phyloP scores from a whole-genome alignment of 2,113 vertebrate genomes.

The Origma solitaria region DNA sequence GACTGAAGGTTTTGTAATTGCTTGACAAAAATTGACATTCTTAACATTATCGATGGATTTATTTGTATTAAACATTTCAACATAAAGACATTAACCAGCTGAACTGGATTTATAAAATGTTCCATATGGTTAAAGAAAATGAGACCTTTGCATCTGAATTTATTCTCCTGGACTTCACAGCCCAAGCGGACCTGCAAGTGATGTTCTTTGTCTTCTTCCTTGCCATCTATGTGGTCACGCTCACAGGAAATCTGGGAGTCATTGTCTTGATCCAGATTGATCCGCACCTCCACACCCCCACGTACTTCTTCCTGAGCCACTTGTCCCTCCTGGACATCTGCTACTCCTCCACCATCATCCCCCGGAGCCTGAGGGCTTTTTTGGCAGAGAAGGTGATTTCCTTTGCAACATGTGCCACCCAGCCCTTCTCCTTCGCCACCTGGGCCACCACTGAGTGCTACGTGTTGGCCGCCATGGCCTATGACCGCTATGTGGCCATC shows the following conservation, averaged over 20 bases:
- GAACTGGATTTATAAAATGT: neutral
- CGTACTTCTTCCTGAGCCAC: slow-evolving; percentile 41
- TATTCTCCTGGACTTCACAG: slow-evolving; percentile 16
- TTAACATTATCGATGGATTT: neutral
- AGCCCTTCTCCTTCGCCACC: slow-evolving; percentile 1
- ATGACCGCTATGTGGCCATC: neutral
- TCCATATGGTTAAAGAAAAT: neutral
- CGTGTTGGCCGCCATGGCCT: slow-evolving; percentile 24
- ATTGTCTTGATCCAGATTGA: neutral
- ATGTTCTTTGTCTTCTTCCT: neutral
- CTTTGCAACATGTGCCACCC: neutral
- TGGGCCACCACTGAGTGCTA: slow-evolving; percentile 11
- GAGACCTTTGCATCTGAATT: neutral
- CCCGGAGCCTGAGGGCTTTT: neutral
- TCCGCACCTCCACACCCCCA: neutral
- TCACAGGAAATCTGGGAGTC: neutral
- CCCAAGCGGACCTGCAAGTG: neutral
- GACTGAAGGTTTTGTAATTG: neutral
- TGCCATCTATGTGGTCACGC: neutral
- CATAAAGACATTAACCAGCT: neutral
- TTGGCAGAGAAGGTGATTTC: neutral
- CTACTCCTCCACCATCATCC: slow-evolving; percentile 21
- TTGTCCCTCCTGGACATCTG: slow-evolving; percentile 1
- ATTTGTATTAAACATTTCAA: neutral
- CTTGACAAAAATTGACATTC: neutral